Evolutionary conservation across 2,888 invertebrate species (phyloP).

Genomic region (Euplagia quadripunctaria): DNA sequence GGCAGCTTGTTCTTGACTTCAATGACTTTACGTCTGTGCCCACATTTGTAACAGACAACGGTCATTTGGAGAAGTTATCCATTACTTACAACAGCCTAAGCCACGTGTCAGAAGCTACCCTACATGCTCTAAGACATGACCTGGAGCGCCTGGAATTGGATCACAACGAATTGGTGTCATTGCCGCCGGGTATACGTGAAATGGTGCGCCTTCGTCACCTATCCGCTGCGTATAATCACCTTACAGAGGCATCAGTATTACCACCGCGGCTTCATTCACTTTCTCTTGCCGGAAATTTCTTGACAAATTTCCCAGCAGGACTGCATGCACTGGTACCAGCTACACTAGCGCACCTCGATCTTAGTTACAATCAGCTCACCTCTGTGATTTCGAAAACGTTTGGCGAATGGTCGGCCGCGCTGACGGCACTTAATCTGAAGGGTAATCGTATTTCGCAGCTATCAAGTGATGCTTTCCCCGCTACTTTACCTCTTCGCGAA

Average conservation of each 20-base stretch:
- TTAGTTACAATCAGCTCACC: slow-evolving; percentile 93
- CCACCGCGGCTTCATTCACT: slow-evolving; percentile 90
- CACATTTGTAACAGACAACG: slow-evolving; percentile 88
- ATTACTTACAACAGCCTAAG: slow-evolving; percentile 91
- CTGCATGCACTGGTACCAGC: slow-evolving; percentile 89
- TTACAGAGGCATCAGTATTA: slow-evolving; percentile 83
- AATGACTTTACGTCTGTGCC: slow-evolving; percentile 91
- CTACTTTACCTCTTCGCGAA: slow-evolving; percentile 92
- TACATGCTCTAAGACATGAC: slow-evolving; percentile 89
- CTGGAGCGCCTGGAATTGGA: slow-evolving; percentile 93
- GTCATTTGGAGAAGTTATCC: slow-evolving; percentile 91
- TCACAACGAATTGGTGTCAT: slow-evolving; percentile 89
- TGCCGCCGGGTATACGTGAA: slow-evolving; percentile 89
- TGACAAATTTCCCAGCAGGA: slow-evolving; percentile 89
- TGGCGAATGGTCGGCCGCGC: slow-evolving; percentile 90
- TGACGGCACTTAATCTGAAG: slow-evolving; percentile 91
- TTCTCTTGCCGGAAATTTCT: slow-evolving; percentile 91
- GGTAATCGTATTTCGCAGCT: slow-evolving; percentile 92
- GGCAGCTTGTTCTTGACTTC: slow-evolving; percentile 91
- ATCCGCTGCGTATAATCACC: slow-evolving; percentile 92
- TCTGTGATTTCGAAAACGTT: slow-evolving; percentile 90
- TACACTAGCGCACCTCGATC: slow-evolving; percentile 89
- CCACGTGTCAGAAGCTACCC: slow-evolving; percentile 89
- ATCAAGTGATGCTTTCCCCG: slow-evolving; percentile 89
- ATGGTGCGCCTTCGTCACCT: slow-evolving; percentile 90